A percentile compares a stretch with the other conserved stretches of the same genome.
These are phyloP conservation scores for Holothuria leucospilota DNA, from an alignment of 53 echinoderm and acorn worm species.

Conservation along the genomic window DNA sequence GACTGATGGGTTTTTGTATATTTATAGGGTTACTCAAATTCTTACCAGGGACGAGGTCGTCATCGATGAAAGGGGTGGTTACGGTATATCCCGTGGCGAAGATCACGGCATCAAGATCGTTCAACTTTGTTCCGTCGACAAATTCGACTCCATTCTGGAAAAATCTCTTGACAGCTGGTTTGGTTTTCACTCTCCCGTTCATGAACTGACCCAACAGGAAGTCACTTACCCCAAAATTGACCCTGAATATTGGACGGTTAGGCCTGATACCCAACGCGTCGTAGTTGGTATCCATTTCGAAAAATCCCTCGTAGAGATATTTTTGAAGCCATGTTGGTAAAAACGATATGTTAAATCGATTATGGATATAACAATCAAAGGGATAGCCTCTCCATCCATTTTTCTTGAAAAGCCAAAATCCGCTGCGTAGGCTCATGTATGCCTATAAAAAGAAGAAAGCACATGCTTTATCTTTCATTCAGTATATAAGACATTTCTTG, in stretches of 20 bases:
- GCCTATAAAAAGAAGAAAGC: constrained; percentile 31
- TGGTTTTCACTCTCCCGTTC: constrained; percentile 72
- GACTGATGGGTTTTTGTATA: too few relatives aligned
- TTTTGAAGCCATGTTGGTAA: constrained; percentile 52
- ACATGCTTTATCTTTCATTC: too few relatives aligned
- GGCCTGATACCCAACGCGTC: constrained; percentile 71
- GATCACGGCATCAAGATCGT: constrained; percentile 70
- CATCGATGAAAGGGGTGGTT: neutral
- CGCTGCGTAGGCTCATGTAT: constrained; percentile 76
- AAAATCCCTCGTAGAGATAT: constrained; percentile 34
- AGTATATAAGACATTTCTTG: too few relatives aligned
- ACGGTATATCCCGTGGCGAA: constrained; percentile 75
- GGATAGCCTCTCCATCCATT: constrained; percentile 61
- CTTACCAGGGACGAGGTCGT: neutral
- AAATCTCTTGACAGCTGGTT: constrained; percentile 71
- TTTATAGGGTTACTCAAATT: too few relatives aligned
- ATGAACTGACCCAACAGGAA: constrained; percentile 66
- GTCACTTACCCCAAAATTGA: constrained; percentile 74
- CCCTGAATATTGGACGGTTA: constrained; percentile 58
- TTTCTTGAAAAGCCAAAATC: constrained; percentile 71
- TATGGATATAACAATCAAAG: constrained; percentile 54
- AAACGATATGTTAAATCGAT: constrained; percentile 50
- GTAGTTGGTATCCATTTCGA: constrained; percentile 55
- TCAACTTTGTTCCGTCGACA: constrained; percentile 72
- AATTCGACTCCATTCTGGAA: constrained; percentile 72